Conservation (phyloP, 2,888 invertebrate species). For the Amblyteles armatorius region DNA sequence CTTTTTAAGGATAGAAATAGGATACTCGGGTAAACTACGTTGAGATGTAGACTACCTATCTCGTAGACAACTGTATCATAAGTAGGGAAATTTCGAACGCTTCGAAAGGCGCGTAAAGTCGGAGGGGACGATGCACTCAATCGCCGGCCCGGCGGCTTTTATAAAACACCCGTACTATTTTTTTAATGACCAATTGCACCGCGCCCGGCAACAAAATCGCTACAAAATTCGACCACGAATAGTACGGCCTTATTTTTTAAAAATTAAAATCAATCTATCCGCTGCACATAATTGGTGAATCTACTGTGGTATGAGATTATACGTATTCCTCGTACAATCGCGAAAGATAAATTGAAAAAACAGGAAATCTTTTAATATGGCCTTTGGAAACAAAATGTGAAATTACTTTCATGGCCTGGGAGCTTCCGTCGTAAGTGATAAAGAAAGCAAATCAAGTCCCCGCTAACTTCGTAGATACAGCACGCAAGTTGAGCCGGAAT, state of each 20-base stretch:
- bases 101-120: slow-evolving; percentile 34
- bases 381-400: slow-evolving; percentile 29
- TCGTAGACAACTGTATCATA: slow-evolving; percentile 56
- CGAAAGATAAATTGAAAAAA: slow-evolving; percentile 28
- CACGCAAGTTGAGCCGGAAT: slow-evolving; percentile 71
- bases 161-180: slow-evolving; percentile 30
- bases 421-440: slow-evolving; percentile 37
- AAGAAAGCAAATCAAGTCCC: slow-evolving; percentile 19
- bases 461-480: slow-evolving; percentile 66
- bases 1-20: slow-evolving; percentile 49
- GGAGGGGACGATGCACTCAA: slow-evolving; percentile 42
- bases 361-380: slow-evolving; percentile 39
- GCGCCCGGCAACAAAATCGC: slow-evolving; percentile 15
- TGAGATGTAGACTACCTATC: slow-evolving; percentile 51
- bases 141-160: slow-evolving; percentile 41
- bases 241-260: slow-evolving; percentile 31
- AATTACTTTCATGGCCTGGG: slow-evolving; percentile 13
- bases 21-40: slow-evolving; percentile 38
- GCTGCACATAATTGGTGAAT: slow-evolving; percentile 40
- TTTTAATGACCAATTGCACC: slow-evolving; percentile 44
- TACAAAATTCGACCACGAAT: slow-evolving; percentile 29
- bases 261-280: background rate
- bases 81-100: slow-evolving; percentile 46
- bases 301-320: slow-evolving; percentile 2
- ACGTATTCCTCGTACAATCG: slow-evolving; percentile 29